Base-by-base conservation (phyloP, 2,888 invertebrate genomes). In the Diarsia rubi region DNA sequence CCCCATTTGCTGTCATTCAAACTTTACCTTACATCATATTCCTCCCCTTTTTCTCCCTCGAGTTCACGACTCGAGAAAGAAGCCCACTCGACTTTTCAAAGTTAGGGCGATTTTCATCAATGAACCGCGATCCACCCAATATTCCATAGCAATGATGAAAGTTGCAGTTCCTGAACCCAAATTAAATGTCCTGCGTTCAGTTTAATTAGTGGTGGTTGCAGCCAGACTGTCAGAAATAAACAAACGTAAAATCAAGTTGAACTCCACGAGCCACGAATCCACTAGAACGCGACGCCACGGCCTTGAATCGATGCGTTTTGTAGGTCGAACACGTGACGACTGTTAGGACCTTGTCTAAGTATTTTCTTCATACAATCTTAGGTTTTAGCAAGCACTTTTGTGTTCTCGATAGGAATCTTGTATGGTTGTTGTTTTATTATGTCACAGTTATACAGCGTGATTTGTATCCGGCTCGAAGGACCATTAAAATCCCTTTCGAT, bases 321-420 rank as follows among this genome's bases (percentile, higher is more conserved):
- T 81, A 68, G 81, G 81, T 60, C 69, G 27, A 60, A 74, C 84
- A 81, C 81, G 81, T 81, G 81, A 72, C 70, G 37, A 27, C 45
- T 19, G 27, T 11, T 62, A 16, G 62, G 44, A 45, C 67, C 64
- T 60, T 21, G 16, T 11, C 14, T 16, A 27, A 37, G 52, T 47
- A 45, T 47, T 78, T 62, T 52, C 64, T 45, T 52, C 31, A 69
- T 67, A 54, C 67, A 71, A 49, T 63, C 24, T 24, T n/a, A 65
- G 31, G 44, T 63, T 27, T 24, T n/a, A 65, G 31, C 54, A 37
- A 77, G 19, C 37, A 47, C 19, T 69, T 57, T 66, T 62, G 65
- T 52, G 57, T 60, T 69, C 31, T 52, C 12, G 24, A 54, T 69
- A 59, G 24, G 8, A 54, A 45, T 64, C 27, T 44, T 3, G n/a